Base-by-base conservation (phyloP, 1,140 invertebrate genomes). In the Monomorium pharaonis region DNA sequence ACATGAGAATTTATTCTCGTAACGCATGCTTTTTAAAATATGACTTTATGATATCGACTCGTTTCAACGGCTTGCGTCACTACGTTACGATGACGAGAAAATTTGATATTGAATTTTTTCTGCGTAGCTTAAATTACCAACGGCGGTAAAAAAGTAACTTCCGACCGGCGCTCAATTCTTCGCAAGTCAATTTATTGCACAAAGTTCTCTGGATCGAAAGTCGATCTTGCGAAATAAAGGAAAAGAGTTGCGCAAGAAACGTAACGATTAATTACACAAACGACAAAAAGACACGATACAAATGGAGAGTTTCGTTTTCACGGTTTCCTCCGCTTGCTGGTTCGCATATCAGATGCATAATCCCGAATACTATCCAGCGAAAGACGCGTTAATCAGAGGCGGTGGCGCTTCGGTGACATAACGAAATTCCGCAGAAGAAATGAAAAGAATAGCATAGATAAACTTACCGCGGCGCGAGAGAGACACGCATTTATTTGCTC, bases 401-500 rank as follows among this genome's bases (percentile, higher is more conserved):
- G 33, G 7, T 24, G 6, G 21, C 2, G 33, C 63, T 18, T 18
- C 37, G 3, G 44, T 16, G 76, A 51, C 30, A 33, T 12, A 49
- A 60, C 6, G 27, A 56, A 44, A 81, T 72, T 18, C 3, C 24
- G 3, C 3, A 4, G 21, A 21, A 30, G 14, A 6, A 60, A 18
- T 47, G 51, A 21, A 18, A 30, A 9, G 58, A 47, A 44, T 51
- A 9, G 65, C 77, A 33, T 72, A 44, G 67, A 47, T 58, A 60
- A 60, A 60, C 65, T 72, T 72, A 30, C 24, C 33, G 51, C 78
- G 51, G 54, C 33, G 24, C 33, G 51, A 16, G 4, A 72, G 37
- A 72, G 21, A 27, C 76, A 6, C 9, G 27, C 51, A 65, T 74
- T 83, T 83, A 58, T 58, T 83, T 72, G 37, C 21, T 51, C 67